Conservation (phyloP, 2,888 invertebrate genomes). For the Drosophila helvetica region DNA sequence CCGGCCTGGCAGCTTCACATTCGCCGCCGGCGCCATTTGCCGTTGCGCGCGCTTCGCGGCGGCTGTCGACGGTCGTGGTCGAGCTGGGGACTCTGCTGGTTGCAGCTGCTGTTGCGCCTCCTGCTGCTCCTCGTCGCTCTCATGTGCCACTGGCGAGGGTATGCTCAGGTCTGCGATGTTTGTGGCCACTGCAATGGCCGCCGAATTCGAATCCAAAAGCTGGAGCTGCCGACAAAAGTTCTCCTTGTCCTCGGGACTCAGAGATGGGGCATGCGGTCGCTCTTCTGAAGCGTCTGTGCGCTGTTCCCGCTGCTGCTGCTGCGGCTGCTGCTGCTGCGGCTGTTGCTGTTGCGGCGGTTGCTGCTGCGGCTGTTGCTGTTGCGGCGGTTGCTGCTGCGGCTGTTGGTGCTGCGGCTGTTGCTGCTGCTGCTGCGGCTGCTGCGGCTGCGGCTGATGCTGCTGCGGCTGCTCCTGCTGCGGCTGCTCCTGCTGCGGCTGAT, state of each 20-base stretch:
- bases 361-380: no score
- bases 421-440: no score
- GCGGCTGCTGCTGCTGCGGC: constrained; percentile 22
- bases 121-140: constrained; percentile 38
- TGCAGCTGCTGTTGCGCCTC: constrained; percentile 25
- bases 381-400: no score
- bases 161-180: constrained; percentile 69
- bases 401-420: no score
- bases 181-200: constrained; percentile 73
- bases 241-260: constrained; percentile 82
- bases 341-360: no score
- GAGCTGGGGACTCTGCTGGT: constrained; percentile 23
- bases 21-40: constrained; percentile 83
- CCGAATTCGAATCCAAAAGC: constrained; percentile 65
- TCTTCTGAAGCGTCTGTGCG: constrained; percentile 3
- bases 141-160: constrained; percentile 65
- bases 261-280: constrained; percentile 63
- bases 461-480: no score
- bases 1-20: constrained; percentile 86
- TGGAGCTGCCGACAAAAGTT: constrained; percentile 79
- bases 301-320: constrained; percentile 33
- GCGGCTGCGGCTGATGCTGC: no score
- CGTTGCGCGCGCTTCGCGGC: constrained; percentile 31
- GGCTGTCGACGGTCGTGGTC: constrained; percentile 14
- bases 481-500: no score